A percentile compares a stretch with the other conserved stretches of the same genome.
These are phyloP conservation scores for Chrysolina oricalcia DNA, from an alignment of 2,888 invertebrate genomes.

Conservation along the genomic window DNA sequence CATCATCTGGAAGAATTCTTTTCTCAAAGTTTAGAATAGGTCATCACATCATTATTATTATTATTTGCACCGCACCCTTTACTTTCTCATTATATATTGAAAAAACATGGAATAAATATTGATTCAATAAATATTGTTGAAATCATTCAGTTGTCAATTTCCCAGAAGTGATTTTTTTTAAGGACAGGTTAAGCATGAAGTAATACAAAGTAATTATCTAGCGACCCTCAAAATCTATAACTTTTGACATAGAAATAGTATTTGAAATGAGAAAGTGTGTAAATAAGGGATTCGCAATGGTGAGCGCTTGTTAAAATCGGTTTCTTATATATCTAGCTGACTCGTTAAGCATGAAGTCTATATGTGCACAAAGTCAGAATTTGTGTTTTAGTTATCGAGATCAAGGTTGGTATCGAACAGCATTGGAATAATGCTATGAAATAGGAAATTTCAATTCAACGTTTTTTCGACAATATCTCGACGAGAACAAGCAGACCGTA, in stretches of 20 bases:
- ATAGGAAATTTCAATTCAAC: neutral
- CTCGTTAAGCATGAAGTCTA: neutral
- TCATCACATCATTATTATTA: too few relatives aligned
- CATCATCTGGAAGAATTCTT: too few relatives aligned
- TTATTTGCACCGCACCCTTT: too few relatives aligned
- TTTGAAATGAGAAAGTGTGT: constrained; percentile 43
- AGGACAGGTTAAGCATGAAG: neutral
- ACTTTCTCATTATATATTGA: too few relatives aligned
- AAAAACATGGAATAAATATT: too few relatives aligned
- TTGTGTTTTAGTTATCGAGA: neutral
- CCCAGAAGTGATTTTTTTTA: too few relatives aligned
- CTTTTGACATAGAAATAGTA: constrained; percentile 18
- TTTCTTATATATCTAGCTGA: neutral
- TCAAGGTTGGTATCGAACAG: neutral
- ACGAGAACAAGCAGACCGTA: too few relatives aligned
- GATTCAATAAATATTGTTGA: too few relatives aligned
- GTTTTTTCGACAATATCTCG: neutral
- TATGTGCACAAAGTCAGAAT: neutral
- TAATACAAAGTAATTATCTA: constrained; percentile 33
- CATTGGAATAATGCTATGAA: neutral
- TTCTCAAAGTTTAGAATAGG: too few relatives aligned
- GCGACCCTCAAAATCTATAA: constrained; percentile 38
- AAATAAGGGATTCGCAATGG: constrained; percentile 38
- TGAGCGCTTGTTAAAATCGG: constrained; percentile 26
- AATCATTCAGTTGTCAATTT: too few relatives aligned